These are phyloP conservation scores for Phalloptychus januarius DNA, from an alignment of 2,797 vertebrate species.

Conservation along the genomic window DNA sequence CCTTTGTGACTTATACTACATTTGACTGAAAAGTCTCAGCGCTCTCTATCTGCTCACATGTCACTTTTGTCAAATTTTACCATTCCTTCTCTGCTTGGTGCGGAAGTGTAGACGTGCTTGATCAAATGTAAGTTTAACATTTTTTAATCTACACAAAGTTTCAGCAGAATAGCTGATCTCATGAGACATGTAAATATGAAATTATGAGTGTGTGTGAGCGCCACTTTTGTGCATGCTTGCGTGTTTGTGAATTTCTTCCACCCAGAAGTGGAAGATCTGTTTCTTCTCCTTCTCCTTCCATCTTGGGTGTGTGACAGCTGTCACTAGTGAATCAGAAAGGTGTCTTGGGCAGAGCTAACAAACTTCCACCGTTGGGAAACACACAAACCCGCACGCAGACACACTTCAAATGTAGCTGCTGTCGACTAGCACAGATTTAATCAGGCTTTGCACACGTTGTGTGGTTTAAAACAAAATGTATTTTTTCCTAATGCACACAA, in stretches of 20 bases:
- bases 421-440: conserved; percentile 57
- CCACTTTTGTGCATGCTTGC: neutral
- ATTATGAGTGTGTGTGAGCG: conserved; percentile 23
- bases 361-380: conserved; percentile 66
- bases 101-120: conserved; percentile 65
- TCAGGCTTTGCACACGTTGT: conserved; percentile 59
- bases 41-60: conserved; percentile 68
- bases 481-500: conserved; percentile 16
- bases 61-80: conserved; percentile 74
- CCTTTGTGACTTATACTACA: conserved; percentile 64
- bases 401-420: conserved; percentile 51
- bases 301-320: conserved; percentile 76
- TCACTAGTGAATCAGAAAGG: conserved; percentile 74
- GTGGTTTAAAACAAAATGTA: conserved; percentile 38
- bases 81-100: conserved; percentile 62
- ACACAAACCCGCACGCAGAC: conserved; percentile 40
- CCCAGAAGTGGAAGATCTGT: conserved; percentile 52
- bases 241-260: conserved; percentile 4
- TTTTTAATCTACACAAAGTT: conserved; percentile 77
- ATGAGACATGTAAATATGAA: conserved; percentile 67
- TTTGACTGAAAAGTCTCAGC: conserved; percentile 63
- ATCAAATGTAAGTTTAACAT: conserved; percentile 78
- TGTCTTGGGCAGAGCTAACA: conserved; percentile 71
- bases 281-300: conserved; percentile 49
- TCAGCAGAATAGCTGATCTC: conserved; percentile 75